Conservation (phyloP, 2,113 vertebrate genomes). For the Choloepus hoffmanni region DNA sequence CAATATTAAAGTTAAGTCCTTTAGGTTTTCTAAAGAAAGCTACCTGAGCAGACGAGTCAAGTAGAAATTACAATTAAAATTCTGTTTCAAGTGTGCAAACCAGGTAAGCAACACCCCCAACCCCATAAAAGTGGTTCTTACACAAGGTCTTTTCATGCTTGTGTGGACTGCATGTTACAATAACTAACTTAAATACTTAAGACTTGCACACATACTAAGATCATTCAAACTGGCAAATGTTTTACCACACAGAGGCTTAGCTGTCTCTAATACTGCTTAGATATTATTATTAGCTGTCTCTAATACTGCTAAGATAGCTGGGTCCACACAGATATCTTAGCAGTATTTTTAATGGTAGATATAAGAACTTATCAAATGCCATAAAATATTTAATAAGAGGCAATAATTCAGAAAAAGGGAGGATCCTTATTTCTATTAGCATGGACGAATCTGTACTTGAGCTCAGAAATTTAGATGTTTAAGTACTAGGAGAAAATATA, state of each 20-base stretch:
- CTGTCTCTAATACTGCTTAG: too few species aligned
- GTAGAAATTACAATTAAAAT: neutral
- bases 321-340: constrained; percentile 61
- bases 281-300: too few species aligned
- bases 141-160: neutral
- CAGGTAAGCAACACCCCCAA: neutral
- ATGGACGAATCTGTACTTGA: neutral
- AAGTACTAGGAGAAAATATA: constrained; percentile 24
- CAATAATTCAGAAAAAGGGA: constrained; percentile 58
- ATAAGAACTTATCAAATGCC: constrained; percentile 70
- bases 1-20: neutral
- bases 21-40: neutral
- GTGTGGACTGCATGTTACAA: neutral
- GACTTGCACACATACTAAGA: neutral
- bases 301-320: too few species aligned
- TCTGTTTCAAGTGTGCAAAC: neutral
- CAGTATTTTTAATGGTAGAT: constrained; percentile 64
- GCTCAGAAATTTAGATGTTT: constrained; percentile 51
- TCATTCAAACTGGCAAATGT: neutral
- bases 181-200: constrained; percentile 24
- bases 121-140: neutral
- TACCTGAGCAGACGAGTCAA: neutral
- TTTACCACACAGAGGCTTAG: neutral
- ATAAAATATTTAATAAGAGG: constrained; percentile 72
- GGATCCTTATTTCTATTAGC: constrained; percentile 60